Evolutionary conservation across 2,888 invertebrate species (phyloP).

Genomic region (Lymantria dispar): DNA sequence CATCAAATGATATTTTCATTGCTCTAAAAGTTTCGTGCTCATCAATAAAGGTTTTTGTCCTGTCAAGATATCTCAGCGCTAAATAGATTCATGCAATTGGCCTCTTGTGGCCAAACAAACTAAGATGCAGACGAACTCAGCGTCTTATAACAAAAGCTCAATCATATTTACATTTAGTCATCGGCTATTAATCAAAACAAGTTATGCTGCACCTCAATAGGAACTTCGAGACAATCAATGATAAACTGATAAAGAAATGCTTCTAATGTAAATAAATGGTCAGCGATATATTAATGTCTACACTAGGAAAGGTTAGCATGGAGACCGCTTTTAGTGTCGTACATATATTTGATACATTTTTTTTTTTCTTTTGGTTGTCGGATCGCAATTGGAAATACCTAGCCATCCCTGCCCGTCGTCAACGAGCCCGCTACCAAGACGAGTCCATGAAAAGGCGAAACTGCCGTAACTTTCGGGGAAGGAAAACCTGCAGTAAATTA

Average conservation of each 20-base stretch:
- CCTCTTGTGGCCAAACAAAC: conserved; percentile 47
- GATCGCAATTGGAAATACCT: too few relatives aligned
- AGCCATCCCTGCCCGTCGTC: too few relatives aligned
- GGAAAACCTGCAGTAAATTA: too few relatives aligned
- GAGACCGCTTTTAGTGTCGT: conserved; percentile 37
- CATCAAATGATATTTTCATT: conserved; percentile 40
- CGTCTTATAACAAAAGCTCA: conserved; percentile 57
- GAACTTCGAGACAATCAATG: conserved; percentile 66
- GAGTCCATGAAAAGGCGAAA: too few relatives aligned
- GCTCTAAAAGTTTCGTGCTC: conserved; percentile 30
- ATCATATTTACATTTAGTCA: conserved; percentile 74
- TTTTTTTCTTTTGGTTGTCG: too few relatives aligned
- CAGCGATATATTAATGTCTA: conserved; percentile 73
- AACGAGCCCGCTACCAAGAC: too few relatives aligned
- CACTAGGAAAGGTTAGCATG: conserved; percentile 28
- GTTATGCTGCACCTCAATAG: conserved; percentile 58
- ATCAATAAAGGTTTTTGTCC: conserved; percentile 40
- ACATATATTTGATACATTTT: too few relatives aligned
- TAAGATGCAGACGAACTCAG: conserved; percentile 31
- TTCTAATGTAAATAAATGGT: conserved; percentile 80
- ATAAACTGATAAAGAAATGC: conserved; percentile 79
- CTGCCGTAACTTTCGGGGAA: too few relatives aligned
- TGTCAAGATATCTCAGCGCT: conserved; percentile 39
- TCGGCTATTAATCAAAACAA: conserved; percentile 66
- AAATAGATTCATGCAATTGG: conserved; percentile 39